Evolutionary conservation across 2,888 invertebrate species (phyloP).

Genomic region (Dryobotodes eremita): DNA sequence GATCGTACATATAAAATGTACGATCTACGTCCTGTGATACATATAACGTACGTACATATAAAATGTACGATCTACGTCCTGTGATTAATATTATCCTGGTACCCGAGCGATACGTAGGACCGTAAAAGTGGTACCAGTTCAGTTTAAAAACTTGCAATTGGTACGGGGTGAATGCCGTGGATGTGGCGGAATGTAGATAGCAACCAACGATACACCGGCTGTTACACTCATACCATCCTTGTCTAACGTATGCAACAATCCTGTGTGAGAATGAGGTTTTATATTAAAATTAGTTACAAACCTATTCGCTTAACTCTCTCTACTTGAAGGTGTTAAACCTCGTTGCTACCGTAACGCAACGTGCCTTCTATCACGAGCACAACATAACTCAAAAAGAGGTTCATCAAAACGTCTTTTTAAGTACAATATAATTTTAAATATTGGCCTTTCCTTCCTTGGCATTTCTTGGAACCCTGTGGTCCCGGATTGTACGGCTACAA

Average conservation of each 20-base stretch:
- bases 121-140: neutral
- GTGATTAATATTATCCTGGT: neutral
- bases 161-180: neutral
- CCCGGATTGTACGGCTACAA: too few relatives aligned
- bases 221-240: neutral
- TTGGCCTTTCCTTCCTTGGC: too few relatives aligned
- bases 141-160: neutral
- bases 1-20: too few relatives aligned
- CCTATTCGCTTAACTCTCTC: neutral
- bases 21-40: too few relatives aligned
- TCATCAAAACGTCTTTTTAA: neutral
- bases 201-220: too few relatives aligned
- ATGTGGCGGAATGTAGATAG: neutral
- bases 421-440: neutral
- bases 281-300: neutral
- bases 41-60: too few relatives aligned
- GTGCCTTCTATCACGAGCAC: neutral
- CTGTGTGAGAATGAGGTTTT: neutral
- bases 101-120: neutral
- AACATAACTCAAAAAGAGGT: neutral
- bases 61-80: too few relatives aligned
- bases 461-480: too few relatives aligned
- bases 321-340: neutral
- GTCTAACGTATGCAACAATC: neutral
- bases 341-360: neutral